These are phyloP conservation scores for Trogon surrucura DNA, from an alignment of 2,113 vertebrate species.

Conservation along the genomic window DNA sequence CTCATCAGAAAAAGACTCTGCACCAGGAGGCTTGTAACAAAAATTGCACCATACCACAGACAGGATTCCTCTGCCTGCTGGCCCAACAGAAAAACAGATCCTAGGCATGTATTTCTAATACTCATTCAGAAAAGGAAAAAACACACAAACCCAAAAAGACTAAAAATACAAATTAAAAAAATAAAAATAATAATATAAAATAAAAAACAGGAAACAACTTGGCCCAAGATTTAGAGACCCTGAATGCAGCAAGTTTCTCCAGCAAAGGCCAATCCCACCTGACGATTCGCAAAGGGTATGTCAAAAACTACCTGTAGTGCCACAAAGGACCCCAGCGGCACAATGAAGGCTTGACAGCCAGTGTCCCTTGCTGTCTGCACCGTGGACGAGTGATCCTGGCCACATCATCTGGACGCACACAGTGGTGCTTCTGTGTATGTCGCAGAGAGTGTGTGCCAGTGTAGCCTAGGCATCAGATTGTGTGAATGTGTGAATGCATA, in stretches of 20 bases:
- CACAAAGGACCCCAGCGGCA: not conserved
- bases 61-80: not conserved
- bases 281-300: not conserved
- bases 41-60: not conserved
- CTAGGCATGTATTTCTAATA: not conserved
- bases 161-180: not conserved
- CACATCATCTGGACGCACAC: not conserved
- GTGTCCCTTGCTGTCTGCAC: not conserved
- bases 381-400: not conserved
- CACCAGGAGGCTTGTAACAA: not conserved
- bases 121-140: not conserved
- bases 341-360: rapidly evolving
- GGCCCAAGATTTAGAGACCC: not conserved
- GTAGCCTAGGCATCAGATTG: not conserved
- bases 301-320: not conserved
- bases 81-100: not conserved
- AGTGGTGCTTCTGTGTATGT: not conserved
- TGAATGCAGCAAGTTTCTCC: not conserved
- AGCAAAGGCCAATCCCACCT: not conserved
- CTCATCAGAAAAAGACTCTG: not conserved
- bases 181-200: not conserved
- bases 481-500: not conserved
- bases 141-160: not conserved
- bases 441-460: rapidly evolving
- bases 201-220: not conserved